A percentile compares a stretch with the other conserved stretches of the same genome.
Conservation (phyloP, 2,113 vertebrate species). For the Genyomyrus donnyi region DNA sequence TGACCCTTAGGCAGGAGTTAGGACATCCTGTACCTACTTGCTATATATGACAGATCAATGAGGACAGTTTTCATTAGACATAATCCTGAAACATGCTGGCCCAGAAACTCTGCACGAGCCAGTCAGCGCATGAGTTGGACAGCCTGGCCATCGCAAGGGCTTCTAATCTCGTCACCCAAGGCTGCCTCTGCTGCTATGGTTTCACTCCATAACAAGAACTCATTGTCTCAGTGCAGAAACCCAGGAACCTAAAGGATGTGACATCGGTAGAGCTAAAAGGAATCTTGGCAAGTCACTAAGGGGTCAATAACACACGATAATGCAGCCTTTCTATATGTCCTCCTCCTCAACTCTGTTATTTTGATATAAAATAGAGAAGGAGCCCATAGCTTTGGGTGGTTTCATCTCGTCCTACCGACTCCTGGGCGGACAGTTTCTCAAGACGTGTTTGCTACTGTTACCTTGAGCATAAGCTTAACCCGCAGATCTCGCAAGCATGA, state of each 20-base stretch:
- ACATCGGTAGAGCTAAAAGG: conserved; percentile 40
- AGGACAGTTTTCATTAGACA: conserved; percentile 15
- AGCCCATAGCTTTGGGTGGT: background rate
- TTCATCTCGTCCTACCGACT: background rate
- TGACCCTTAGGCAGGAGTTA: background rate
- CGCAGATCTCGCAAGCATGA: background rate
- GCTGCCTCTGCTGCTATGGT: conserved; percentile 33
- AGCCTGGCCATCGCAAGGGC: conserved; percentile 16
- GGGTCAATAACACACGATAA: conserved; percentile 41
- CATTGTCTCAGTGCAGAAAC: conserved; percentile 34
- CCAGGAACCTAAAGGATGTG: conserved; percentile 22
- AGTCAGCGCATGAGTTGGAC: conserved; percentile 18
- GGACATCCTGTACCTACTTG: background rate
- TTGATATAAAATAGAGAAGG: conserved; percentile 15
- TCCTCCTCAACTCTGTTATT: conserved; percentile 23
- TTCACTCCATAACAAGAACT: conserved; percentile 37
- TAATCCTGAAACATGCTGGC: conserved; percentile 18
- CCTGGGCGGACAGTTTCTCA: background rate
- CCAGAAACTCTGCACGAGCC: conserved; percentile 15
- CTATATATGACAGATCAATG: conserved; percentile 2
- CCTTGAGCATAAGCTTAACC: background rate
- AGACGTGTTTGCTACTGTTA: background rate
- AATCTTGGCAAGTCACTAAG: conserved; percentile 45
- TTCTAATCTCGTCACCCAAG: conserved; percentile 40
- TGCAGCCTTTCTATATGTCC: conserved; percentile 44